Percentiles rank a stretch among this genome's conserved stretches.
Conservation (phyloP, 2,113 vertebrate species). For the Peromyscus californicus region DNA sequence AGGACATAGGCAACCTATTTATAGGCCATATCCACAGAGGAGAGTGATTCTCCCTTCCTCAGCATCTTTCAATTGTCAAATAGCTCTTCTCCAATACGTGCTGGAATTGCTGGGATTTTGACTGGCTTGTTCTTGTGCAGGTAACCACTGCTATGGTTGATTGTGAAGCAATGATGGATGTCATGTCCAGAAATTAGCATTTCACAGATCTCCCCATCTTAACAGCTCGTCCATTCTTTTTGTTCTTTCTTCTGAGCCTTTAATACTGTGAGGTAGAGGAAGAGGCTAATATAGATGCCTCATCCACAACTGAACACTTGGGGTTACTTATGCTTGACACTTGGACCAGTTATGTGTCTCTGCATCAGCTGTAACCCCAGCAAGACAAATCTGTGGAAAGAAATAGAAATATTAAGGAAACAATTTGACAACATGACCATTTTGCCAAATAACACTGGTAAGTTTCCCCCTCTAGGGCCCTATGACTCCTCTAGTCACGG, state of each 20-base stretch:
- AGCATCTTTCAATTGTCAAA: too few relatives aligned
- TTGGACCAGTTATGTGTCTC: not conserved
- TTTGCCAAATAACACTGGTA: not conserved
- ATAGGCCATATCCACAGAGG: not conserved
- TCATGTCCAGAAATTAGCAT: not conserved
- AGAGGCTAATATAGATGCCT: not conserved
- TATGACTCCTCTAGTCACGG: not conserved
- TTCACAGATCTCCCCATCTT: not conserved
- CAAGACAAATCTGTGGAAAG: not conserved
- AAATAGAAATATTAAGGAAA: not conserved
- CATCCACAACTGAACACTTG: not conserved
- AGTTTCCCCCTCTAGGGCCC: not conserved
- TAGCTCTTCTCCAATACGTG: not conserved
- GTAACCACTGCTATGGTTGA: not conserved
- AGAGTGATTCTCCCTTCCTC: not conserved
- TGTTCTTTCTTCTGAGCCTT: not conserved
- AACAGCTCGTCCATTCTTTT: too few relatives aligned
- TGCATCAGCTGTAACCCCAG: not conserved
- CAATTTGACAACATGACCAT: too few relatives aligned
- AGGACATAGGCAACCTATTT: not conserved
- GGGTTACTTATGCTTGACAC: not conserved
- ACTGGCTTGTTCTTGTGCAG: not conserved
- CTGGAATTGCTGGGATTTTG: not conserved
- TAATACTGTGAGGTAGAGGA: not conserved
- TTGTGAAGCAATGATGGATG: not conserved